A percentile compares a stretch with the other conserved stretches of the same genome.
Conservation (phyloP, 2,888 invertebrate genomes). For the Meta bourneti region DNA sequence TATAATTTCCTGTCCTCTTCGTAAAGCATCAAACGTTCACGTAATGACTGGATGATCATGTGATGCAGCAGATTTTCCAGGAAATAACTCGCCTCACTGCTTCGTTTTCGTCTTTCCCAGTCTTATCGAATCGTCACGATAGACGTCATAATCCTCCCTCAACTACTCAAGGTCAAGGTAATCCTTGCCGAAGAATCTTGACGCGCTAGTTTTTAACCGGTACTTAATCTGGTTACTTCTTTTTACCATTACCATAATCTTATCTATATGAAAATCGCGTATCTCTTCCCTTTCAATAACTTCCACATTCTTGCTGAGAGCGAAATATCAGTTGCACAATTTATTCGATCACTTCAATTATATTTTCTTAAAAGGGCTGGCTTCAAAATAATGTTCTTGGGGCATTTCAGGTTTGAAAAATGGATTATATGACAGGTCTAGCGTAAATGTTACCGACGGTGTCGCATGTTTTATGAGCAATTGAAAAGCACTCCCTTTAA, state of each 20-base stretch:
- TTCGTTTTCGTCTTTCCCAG: conserved; percentile 16
- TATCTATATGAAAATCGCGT: not conserved
- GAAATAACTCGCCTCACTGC: conserved; percentile 27
- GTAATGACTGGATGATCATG: too few relatives aligned
- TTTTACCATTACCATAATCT: not conserved
- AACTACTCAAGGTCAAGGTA: conserved; percentile 50
- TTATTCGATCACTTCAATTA: too few relatives aligned
- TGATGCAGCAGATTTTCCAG: not conserved
- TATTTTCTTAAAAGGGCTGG: too few relatives aligned
- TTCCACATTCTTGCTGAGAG: not conserved
- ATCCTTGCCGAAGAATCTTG: not conserved
- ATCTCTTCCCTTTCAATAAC: not conserved
- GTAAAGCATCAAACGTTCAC: too few relatives aligned
- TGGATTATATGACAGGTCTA: too few relatives aligned
- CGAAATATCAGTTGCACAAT: too few relatives aligned
- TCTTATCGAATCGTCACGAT: not conserved
- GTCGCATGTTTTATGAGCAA: too few relatives aligned
- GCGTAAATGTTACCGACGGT: too few relatives aligned
- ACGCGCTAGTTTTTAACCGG: not conserved
- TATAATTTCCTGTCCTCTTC: too few relatives aligned
- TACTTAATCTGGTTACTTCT: not conserved
- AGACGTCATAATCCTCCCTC: conserved; percentile 36
- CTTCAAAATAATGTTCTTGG: too few relatives aligned
- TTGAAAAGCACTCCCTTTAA: too few relatives aligned
- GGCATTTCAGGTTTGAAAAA: too few relatives aligned